Base-by-base conservation (phyloP, 2,888 invertebrate species). In the Ennomos fuscantarius region DNA sequence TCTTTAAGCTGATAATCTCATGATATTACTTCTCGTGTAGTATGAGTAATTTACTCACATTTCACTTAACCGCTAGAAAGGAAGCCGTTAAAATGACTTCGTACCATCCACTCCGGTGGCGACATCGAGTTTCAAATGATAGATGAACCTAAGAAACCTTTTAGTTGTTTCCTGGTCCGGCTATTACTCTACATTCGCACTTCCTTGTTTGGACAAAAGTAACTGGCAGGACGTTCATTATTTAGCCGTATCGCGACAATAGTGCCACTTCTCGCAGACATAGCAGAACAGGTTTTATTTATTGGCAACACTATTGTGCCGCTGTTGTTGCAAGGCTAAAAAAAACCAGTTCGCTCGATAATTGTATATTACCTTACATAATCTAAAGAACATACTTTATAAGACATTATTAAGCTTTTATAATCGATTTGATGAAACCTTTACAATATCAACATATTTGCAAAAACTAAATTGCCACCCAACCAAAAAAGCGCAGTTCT, bases 141-240 rank as follows among this genome's bases (percentile, higher is more conserved):
- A 78, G 77, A 81, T 77, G 76, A 72, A 79, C 76, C 69, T 72
- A 70, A 78, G 73, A 79, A 75, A 74, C 73, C 74, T 78, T 77
- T 78, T 76, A 79, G 72, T 72, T 72, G 74, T 77, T 83, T 84
- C 85, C 81, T 78, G 76, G 76, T 76, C 70, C 66, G 66, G 67
- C 78, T 82, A 81, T 81, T 82, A 82, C 76, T 83, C 77, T 66
- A 78, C 79, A 82, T 82, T 80, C 76, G 79, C 78, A 85, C 84
- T 84, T 85, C 86, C 86, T 82, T 77, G 72, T 84, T 82, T 78
- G 75, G 73, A 73, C 76, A 75, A 76, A 73, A 76, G 73, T 74
- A 76, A 73, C 70, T 72, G 70, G 71, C 78, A 79, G 76, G 79
- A 81, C 76, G 78, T 78, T 75, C 76, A 76, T 82, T 82, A 84